Percentiles rank a stretch among this genome's conserved stretches.
These are phyloP conservation scores for Desmodus rotundus DNA, from an alignment of 2,113 vertebrate genomes.

Conservation along the genomic window DNA sequence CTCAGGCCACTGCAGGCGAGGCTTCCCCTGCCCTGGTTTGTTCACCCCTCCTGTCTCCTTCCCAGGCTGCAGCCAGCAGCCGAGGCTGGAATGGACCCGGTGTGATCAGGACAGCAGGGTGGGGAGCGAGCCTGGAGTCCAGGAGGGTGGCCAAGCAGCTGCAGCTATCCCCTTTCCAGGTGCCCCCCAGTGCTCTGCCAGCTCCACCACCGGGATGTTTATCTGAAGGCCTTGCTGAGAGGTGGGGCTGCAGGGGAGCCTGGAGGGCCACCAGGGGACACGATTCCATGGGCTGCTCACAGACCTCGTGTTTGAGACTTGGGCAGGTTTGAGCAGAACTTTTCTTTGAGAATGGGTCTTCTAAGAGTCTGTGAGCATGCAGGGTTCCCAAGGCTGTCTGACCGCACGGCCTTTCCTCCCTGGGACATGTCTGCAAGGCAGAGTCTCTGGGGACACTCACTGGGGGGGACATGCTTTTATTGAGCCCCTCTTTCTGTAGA, in stretches of 20 bases:
- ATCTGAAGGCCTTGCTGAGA: neutral
- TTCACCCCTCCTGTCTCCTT: neutral
- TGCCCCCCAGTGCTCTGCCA: neutral
- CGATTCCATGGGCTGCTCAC: neutral
- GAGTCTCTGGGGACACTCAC: neutral
- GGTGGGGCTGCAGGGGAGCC: neutral
- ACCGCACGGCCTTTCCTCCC: neutral
- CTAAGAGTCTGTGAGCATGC: neutral
- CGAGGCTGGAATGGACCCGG: neutral
- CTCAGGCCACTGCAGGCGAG: neutral
- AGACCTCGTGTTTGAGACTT: neutral
- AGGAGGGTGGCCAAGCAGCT: neutral
- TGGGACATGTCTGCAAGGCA: no score
- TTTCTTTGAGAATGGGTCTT: neutral
- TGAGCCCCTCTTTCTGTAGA: neutral
- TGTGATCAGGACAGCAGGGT: neutral
- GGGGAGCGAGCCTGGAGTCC: neutral
- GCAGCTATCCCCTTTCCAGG: accelerated
- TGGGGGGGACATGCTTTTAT: neutral
- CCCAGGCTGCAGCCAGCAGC: neutral
- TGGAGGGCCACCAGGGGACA: neutral
- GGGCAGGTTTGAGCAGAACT: neutral
- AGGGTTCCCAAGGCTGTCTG: neutral
- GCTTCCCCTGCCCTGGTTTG: neutral
- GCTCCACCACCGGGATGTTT: accelerated